Conservation (phyloP, 2,797 vertebrate species). For the Enteromius treurensis region DNA sequence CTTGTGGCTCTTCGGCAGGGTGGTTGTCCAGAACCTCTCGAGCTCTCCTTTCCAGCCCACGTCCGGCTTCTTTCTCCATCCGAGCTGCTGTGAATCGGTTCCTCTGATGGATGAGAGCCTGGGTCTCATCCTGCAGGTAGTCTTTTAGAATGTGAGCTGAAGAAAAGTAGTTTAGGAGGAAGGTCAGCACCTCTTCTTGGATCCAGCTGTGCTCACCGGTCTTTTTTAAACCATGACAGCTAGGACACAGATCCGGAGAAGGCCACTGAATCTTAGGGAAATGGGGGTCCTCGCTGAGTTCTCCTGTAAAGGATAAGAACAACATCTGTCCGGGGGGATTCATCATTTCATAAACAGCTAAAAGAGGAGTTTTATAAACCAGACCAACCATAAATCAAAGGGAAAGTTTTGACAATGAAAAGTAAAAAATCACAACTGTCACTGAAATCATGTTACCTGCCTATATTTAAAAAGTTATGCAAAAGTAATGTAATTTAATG, state of each 20-base stretch:
- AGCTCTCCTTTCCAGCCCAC: constrained; percentile 42
- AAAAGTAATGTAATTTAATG: too few relatives aligned
- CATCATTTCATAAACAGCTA: not conserved
- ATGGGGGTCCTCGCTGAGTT: constrained; percentile 85
- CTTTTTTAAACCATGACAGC: constrained; percentile 78
- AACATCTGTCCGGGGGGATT: not conserved
- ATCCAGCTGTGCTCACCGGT: constrained; percentile 80
- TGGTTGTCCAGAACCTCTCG: constrained; percentile 36
- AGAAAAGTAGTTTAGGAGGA: constrained; percentile 83
- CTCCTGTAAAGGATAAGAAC: constrained; percentile 72
- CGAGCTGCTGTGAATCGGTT: constrained; percentile 46
- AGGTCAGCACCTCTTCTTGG: constrained; percentile 69
- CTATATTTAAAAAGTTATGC: too few relatives aligned
- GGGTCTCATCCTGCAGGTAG: constrained; percentile 64
- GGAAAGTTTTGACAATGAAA: not conserved
- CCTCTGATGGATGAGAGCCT: constrained; percentile 59
- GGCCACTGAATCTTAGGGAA: constrained; percentile 97
- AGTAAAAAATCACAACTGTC: not conserved
- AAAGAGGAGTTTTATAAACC: not conserved
- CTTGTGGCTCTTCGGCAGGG: constrained; percentile 44
- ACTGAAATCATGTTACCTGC: not conserved
- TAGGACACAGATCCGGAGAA: constrained; percentile 77
- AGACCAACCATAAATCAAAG: not conserved
- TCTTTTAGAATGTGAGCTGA: constrained; percentile 71
- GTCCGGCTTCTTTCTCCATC: constrained; percentile 32